Percentiles rank a stretch among this genome's conserved stretches.
Conservation (phyloP, 1,140 invertebrate genomes). For the Phenacoccus solenopsis region DNA sequence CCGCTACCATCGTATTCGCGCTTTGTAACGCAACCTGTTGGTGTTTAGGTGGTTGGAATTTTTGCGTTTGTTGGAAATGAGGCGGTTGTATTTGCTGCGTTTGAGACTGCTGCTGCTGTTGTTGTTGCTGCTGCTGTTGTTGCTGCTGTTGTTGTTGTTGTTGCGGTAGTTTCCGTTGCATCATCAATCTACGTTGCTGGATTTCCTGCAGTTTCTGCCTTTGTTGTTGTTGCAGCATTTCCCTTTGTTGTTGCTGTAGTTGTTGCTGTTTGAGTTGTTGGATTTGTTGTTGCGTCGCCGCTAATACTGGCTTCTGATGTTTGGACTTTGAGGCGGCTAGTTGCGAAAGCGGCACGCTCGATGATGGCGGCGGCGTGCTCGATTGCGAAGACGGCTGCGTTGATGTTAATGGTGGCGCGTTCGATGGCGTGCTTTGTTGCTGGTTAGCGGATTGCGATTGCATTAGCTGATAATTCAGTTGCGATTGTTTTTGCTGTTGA, state of each 20-base stretch:
- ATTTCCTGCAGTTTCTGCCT: constrained; percentile 32
- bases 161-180: constrained; percentile 29
- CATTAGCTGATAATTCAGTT: not conserved
- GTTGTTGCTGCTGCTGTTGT: constrained; percentile 25
- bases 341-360: not conserved
- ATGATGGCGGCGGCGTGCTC: not conserved
- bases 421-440: not conserved
- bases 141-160: constrained; percentile 24
- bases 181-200: too few species aligned
- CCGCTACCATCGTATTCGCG: not conserved
- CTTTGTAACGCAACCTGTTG: not conserved
- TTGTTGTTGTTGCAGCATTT: constrained; percentile 22
- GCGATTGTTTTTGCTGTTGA: not conserved
- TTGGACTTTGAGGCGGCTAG: not conserved
- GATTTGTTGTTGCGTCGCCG: not conserved
- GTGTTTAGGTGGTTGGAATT: not conserved
- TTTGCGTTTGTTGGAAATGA: not conserved
- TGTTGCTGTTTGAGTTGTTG: constrained; percentile 20
- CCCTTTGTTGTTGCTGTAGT: constrained; percentile 28
- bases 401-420: not conserved
- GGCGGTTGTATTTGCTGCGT: constrained; percentile 26
- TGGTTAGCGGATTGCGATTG: too few species aligned
- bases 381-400: not conserved
- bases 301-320: not conserved
- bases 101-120: constrained; percentile 22